A percentile compares a stretch with the other conserved stretches of the same genome.
These are phyloP conservation scores for Pangasius macronema DNA, from an alignment of 2,797 vertebrate species.

Conservation along the genomic window DNA sequence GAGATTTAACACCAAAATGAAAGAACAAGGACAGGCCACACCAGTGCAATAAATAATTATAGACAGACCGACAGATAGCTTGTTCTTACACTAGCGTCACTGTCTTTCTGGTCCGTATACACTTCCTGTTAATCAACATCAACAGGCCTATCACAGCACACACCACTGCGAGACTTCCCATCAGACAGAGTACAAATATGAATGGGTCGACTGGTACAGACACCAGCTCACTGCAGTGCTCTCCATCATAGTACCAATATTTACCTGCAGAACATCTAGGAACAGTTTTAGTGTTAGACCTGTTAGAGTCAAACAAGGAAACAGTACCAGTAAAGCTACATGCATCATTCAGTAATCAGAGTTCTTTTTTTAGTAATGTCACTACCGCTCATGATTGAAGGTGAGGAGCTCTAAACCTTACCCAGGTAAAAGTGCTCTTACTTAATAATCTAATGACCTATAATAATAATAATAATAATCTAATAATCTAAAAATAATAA, in stretches of 20 bases:
- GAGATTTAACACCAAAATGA: constrained; percentile 40
- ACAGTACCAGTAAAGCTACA: not conserved
- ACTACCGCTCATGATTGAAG: not conserved
- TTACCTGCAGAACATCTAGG: constrained; percentile 81
- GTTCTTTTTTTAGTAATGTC: not conserved
- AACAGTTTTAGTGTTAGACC: constrained; percentile 21
- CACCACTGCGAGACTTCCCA: constrained; percentile 78
- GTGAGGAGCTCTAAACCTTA: not conserved
- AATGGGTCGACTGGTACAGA: constrained; percentile 74
- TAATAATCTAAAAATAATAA: not conserved
- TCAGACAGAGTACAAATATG: constrained; percentile 70
- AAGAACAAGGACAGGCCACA: not conserved
- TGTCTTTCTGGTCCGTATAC: constrained; percentile 72
- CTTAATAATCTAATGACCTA: not conserved
- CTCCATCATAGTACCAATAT: constrained; percentile 81
- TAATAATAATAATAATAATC: not conserved
- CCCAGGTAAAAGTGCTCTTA: not conserved
- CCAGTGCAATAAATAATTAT: constrained; percentile 33
- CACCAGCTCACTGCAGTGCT: constrained; percentile 80
- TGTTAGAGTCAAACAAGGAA: not conserved
- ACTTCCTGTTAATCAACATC: constrained; percentile 83
- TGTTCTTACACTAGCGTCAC: constrained; percentile 80
- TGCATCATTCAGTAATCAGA: not conserved
- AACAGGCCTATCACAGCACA: constrained; percentile 77
- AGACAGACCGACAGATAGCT: not conserved